Evolutionary conservation across 2,113 vertebrate genomes (phyloP).

Genomic region (Datnioides undecimradiatus): DNA sequence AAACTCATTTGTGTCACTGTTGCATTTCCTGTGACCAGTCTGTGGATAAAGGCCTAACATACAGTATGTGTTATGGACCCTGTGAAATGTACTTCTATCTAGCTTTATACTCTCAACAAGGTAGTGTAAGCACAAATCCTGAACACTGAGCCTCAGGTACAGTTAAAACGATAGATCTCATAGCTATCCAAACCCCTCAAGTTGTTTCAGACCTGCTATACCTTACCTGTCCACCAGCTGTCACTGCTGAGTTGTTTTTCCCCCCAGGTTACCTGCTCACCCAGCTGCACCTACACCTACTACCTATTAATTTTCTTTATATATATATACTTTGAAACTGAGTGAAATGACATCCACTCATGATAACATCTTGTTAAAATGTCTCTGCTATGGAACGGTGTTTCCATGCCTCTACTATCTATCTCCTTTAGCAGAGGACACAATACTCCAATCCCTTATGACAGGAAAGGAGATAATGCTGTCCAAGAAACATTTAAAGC

Average conservation of each 20-base stretch:
- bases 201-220: constrained; percentile 9
- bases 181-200: not conserved
- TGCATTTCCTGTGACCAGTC: not conserved
- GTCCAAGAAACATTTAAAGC: too few relatives aligned
- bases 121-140: not conserved
- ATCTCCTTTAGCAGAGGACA: too few relatives aligned
- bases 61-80: not conserved
- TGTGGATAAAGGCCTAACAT: not conserved
- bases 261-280: not conserved
- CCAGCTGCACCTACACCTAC: too few relatives aligned
- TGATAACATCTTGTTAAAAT: too few relatives aligned
- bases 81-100: not conserved
- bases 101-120: not conserved
- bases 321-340: too few relatives aligned
- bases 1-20: not conserved
- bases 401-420: too few relatives aligned
- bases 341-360: too few relatives aligned
- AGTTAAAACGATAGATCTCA: too few relatives aligned
- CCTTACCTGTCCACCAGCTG: constrained; percentile 36
- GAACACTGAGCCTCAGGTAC: not conserved
- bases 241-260: not conserved
- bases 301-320: too few relatives aligned
- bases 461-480: too few relatives aligned
- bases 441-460: too few relatives aligned
- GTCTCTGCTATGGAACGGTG: too few relatives aligned